Percentiles rank a stretch among this genome's conserved stretches.
Evolutionary conservation across 2,797 vertebrate species (phyloP).

Genomic region (Darevskia nairensis): DNA sequence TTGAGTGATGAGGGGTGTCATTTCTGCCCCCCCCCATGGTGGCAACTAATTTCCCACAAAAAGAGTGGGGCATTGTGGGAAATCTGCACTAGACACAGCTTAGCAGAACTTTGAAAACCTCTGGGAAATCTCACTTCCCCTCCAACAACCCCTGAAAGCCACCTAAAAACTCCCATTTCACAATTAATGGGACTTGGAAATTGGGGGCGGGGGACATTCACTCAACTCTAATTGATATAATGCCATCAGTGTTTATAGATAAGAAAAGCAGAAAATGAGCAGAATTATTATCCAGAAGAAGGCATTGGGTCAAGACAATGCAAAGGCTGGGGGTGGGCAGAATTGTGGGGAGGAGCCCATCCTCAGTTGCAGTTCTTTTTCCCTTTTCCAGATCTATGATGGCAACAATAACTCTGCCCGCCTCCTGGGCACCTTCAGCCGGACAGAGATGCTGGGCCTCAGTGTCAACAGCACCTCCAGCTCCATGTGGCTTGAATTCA

Average conservation of each 20-base stretch:
- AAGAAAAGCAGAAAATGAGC: not conserved
- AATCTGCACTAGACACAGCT: not conserved
- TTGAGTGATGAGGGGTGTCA: not conserved
- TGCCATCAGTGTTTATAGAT: not conserved
- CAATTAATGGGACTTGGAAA: not conserved
- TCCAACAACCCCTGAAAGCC: not conserved
- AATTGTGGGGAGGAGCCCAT: not conserved
- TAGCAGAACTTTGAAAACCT: not conserved
- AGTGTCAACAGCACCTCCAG: conserved; percentile 97
- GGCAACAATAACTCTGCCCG: conserved; percentile 92
- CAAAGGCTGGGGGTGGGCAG: not conserved
- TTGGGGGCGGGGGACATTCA: not conserved
- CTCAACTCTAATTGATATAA: not conserved
- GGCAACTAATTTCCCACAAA: not conserved
- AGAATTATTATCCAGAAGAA: not conserved
- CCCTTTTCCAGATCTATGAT: conserved; percentile 88
- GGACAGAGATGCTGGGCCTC: conserved; percentile 86
- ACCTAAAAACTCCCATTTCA: not conserved
- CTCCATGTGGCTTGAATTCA: conserved; percentile 96
- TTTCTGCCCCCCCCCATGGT: not conserved
- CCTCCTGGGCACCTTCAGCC: conserved; percentile 90
- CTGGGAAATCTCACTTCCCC: not conserved
- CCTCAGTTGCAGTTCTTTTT: conserved; percentile 15
- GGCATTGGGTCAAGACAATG: not conserved
- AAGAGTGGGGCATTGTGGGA: not conserved